A percentile compares a stretch with the other conserved stretches of the same genome.
Conservation (phyloP, 1,140 invertebrate species). For the Myzus persicae region DNA sequence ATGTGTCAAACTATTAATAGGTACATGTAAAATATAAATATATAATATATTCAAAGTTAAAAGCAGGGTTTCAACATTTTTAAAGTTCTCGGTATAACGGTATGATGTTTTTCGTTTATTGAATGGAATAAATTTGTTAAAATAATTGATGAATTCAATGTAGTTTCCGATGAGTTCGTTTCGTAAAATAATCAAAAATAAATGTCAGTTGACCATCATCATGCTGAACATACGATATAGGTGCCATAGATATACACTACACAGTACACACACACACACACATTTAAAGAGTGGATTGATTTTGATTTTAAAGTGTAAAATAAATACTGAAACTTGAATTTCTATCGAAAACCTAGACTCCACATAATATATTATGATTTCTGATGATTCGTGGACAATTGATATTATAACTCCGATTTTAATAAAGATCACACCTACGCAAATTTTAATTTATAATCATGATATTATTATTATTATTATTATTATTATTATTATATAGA, state of each 20-base stretch:
- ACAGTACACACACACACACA: neutral
- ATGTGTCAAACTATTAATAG: neutral
- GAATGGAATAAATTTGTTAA: neutral
- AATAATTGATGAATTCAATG: neutral
- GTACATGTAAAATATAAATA: neutral
- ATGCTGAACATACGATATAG: neutral
- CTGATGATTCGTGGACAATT: neutral
- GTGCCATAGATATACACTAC: too few species aligned
- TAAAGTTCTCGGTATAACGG: neutral
- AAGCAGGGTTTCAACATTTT: neutral
- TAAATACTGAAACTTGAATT: neutral
- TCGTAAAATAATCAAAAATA: neutral
- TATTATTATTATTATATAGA: too few species aligned
- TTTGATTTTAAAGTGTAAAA: neutral
- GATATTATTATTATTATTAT: too few species aligned
- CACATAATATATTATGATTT: neutral
- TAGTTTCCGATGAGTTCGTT: neutral
- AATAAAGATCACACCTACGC: neutral
- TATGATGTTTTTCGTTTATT: neutral
- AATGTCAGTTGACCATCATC: neutral
- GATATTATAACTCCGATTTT: neutral
- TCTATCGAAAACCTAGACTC: neutral
- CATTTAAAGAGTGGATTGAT: neutral
- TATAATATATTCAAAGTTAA: conserved; percentile 2
- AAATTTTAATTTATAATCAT: neutral